phyloP scores from a whole-genome alignment of 2,113 vertebrate species.

The Oreotragus oreotragus region DNA sequence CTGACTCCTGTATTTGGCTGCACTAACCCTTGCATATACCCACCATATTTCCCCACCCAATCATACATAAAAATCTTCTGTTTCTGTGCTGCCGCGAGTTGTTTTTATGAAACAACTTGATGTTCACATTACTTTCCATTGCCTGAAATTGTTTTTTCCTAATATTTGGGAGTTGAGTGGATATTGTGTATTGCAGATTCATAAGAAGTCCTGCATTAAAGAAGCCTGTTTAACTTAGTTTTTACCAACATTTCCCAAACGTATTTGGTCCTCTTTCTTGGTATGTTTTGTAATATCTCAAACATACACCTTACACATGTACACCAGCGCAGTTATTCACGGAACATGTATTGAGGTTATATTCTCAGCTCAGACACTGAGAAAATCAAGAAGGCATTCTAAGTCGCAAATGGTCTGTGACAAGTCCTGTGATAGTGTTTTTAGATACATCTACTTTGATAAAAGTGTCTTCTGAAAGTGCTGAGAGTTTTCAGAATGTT shows the following conservation, averaged over 20 bases:
- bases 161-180: not conserved
- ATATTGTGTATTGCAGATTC: not conserved
- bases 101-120: not conserved
- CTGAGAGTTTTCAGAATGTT: not conserved
- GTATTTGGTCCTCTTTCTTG: not conserved
- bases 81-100: not conserved
- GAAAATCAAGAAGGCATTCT: not conserved
- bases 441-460: not conserved
- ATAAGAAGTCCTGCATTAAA: not conserved
- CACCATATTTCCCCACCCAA: not conserved
- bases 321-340: not conserved
- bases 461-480: not conserved
- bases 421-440: not conserved
- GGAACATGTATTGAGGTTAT: not conserved
- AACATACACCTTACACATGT: not conserved
- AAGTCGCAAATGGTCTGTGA: not conserved
- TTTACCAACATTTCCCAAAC: not conserved
- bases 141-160: not conserved
- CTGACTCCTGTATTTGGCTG: not conserved
- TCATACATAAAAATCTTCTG: not conserved
- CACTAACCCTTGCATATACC: not conserved
- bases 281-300: not conserved
- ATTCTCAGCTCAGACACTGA: not conserved
- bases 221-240: slow-evolving; percentile 15
- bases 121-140: not conserved